These are phyloP conservation scores for Drosophila siamana DNA, from an alignment of 2,888 invertebrate genomes.

Conservation along the genomic window DNA sequence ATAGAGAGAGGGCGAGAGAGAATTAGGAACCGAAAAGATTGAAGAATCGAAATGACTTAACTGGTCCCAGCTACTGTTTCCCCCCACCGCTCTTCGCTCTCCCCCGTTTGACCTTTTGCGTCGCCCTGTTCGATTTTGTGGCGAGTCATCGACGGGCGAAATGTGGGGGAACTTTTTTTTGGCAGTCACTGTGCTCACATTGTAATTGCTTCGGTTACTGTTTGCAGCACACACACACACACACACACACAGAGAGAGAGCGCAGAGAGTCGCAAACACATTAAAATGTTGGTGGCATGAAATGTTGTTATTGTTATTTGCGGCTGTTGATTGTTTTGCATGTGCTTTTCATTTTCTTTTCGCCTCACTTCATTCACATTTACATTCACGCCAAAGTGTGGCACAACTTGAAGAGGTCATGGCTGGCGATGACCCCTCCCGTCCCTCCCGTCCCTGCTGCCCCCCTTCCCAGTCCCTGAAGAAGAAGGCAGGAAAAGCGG, in stretches of 20 bases:
- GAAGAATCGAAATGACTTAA: conserved; percentile 6
- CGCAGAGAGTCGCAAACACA: not conserved
- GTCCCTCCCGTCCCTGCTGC: not conserved
- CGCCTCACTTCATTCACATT: conserved; percentile 49
- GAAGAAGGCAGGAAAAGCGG: conserved; percentile 14
- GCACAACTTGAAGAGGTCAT: conserved; percentile 51
- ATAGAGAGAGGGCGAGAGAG: conserved; percentile 6
- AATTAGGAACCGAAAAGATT: not conserved
- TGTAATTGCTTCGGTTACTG: conserved; percentile 46
- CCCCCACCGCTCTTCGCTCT: too few relatives aligned
- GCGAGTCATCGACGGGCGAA: conserved; percentile 1
- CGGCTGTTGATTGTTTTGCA: conserved; percentile 57
- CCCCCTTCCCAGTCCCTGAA: not conserved
- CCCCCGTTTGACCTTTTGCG: too few relatives aligned
- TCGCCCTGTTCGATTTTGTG: not conserved
- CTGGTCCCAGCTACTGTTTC: conserved; percentile 19
- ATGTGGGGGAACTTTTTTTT: conserved; percentile 48
- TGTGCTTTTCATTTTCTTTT: conserved; percentile 54
- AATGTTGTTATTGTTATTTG: conserved; percentile 41
- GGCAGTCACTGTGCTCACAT: conserved; percentile 32
- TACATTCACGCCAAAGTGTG: conserved; percentile 27
- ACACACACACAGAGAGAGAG: conserved; percentile 9
- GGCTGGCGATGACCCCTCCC: conserved; percentile 43
- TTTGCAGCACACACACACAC: conserved; percentile 25
- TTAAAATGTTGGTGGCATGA: conserved; percentile 40